phyloP scores from a whole-genome alignment of 2,113 vertebrate species.

The Brachyhypopomus occidentalis region DNA sequence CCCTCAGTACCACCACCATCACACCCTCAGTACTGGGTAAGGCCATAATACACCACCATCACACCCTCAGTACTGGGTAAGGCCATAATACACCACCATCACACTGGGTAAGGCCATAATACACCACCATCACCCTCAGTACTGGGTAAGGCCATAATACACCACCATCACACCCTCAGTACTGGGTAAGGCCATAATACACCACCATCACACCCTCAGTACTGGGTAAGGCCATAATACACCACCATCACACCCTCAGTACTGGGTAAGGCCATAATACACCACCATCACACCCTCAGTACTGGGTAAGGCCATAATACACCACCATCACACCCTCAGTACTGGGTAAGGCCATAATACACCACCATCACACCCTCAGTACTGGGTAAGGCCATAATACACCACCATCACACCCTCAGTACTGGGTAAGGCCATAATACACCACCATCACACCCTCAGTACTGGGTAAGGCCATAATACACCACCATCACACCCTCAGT shows the following conservation, averaged over 20 bases:
- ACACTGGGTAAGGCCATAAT: constrained; percentile 69
- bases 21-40: constrained; percentile 75
- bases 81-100: too few relatives aligned
- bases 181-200: constrained; percentile 67
- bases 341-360: constrained; percentile 67
- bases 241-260: constrained; percentile 69
- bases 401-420: constrained; percentile 69
- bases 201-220: background rate
- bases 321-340: constrained; percentile 69
- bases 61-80: background rate
- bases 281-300: background rate
- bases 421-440: constrained; percentile 67
- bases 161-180: constrained; percentile 69
- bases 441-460: background rate
- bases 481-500: constrained; percentile 69
- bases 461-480: too few relatives aligned
- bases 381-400: too few relatives aligned
- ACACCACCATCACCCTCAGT: too few relatives aligned
- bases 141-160: too few relatives aligned
- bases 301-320: too few relatives aligned
- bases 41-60: too few relatives aligned
- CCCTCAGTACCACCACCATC: constrained; percentile 46
- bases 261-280: constrained; percentile 67
- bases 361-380: background rate
- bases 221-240: too few relatives aligned